Evolutionary conservation across 2,888 invertebrate genomes (phyloP), one percentile per base, ranked within the genome.

Genomic region (Andrena camellia): DNA sequence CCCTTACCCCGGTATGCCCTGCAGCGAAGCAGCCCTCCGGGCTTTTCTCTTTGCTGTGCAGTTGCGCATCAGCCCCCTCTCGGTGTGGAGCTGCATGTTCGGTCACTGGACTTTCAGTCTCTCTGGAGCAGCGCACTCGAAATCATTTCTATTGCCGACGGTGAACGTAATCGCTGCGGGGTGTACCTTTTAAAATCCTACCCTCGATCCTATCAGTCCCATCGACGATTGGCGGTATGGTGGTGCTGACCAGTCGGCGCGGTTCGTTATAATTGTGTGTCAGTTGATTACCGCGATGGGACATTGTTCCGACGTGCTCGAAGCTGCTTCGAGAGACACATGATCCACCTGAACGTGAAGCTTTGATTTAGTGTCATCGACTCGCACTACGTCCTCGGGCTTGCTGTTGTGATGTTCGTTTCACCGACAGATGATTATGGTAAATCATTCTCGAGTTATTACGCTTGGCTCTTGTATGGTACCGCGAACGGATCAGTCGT

Each of bases 391-490:
- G 72, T 33, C 59, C 62, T 68, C 54, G 72, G 67, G 75, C 66
- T 87, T 87, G 80, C 62, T 84, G 83, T 89, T 92, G 91, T 92
- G 92, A 93, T 93, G 93, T 91, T 86, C 85, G 87, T 88, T 88
- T 88, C 87, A 88, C 87, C 84, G 90, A 89, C 88, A 85, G 87
- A 85, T 83, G 90, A 92, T 92, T 92, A 93, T 92, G 92, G 92
- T 92, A 90, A 92, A 79, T 83, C 10, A n/a, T 62, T 57, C 70
- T 63, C 26, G 48, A 26, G 57, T 52, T 62, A 42, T 26, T 50
- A 13, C 33, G 26, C 2, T 35, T 4, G 3, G 17, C 4, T 23
- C 2, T 48, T 59, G 17, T 33, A n/a, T 29, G 8, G 13, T 10
- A 23, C 4, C 20, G 10, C 57, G 57, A 57, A 42, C 42, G 13